Base-by-base conservation (phyloP, 2,888 invertebrate genomes). In the Drosophila limbata region DNA sequence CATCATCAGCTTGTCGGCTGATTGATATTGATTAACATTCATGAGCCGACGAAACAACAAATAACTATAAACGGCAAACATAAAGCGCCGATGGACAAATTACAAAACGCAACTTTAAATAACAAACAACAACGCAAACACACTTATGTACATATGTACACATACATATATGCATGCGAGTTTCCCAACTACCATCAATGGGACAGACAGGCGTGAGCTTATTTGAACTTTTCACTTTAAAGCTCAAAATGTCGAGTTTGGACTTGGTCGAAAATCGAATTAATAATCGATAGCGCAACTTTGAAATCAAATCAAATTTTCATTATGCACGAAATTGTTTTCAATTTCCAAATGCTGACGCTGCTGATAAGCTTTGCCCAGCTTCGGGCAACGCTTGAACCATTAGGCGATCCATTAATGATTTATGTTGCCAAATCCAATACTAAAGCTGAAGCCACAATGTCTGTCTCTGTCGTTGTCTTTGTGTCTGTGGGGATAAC, bases 11-110 rank as follows among this genome's bases (percentile, higher is more conserved):
- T 63, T 65, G 69, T 60, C 65, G 53, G 44, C 77, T 82, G 79
- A 72, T 79, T 80, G 77, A 73, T 73, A 83, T 83, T 77, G 81
- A 85, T 88, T 88, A 85, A 81, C 73, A 85, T 83, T 73, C 79
- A 71, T 55, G 73, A 72, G 65, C 56, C 73, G 59, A 70, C 63
- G 37, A 61, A 68, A 53, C 39, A 64, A 76, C 68, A 79, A 79
- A 60, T 63, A 63, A 62, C 48, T 47, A 56, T 37, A 50, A 55
- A 60, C 48, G 56, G 33, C 47, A 59, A 52, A 44, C 50, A 69
- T 71, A 69, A 53, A 64, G 21, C 59, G 69, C 73, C 66, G 66
- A 77, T 79, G 74, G 70, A 78, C 79, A 81, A 81, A 74, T 86
- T 83, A 77, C 84, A 77, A 84, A 84, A 86, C 69, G 64, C 63